phyloP scores from a whole-genome alignment of 1,140 invertebrate genomes.

The Drosophila varians region DNA sequence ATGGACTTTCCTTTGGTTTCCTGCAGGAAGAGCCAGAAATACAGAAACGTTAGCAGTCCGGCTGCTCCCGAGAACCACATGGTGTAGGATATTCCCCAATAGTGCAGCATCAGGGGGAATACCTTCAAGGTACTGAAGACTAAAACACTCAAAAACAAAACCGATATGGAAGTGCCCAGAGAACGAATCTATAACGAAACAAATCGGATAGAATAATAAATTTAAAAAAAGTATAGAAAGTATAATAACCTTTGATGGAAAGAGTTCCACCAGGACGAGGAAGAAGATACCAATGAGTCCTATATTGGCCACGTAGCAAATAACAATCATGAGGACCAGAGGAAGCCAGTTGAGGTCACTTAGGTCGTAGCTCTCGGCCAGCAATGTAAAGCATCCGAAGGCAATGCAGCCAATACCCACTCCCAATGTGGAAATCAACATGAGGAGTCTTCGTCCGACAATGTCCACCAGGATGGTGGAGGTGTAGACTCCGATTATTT shows the following conservation, averaged over 20 bases:
- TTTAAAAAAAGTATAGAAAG: neutral
- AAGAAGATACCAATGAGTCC: conserved; percentile 74
- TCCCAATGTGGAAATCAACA: conserved; percentile 76
- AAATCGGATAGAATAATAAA: neutral
- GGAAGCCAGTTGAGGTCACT: conserved; percentile 69
- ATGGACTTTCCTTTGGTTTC: conserved; percentile 89
- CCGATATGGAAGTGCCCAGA: conserved; percentile 59
- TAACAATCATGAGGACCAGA: conserved; percentile 56
- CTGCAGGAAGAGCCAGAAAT: conserved; percentile 84
- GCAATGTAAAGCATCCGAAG: conserved; percentile 69
- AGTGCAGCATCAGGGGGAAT: conserved; percentile 59
- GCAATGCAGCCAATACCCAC: conserved; percentile 61
- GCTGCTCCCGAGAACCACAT: conserved; percentile 67
- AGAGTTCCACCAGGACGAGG: conserved; percentile 70
- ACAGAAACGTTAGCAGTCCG: conserved; percentile 57
- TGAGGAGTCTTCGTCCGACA: conserved; percentile 69
- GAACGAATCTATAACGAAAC: conserved; percentile 58
- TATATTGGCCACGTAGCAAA: conserved; percentile 65
- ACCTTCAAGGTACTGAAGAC: conserved; percentile 61
- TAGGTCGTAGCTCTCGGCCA: conserved; percentile 34
- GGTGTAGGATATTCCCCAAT: conserved; percentile 50
- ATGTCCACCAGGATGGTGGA: conserved; percentile 77
- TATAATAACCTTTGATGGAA: conserved; percentile 69
- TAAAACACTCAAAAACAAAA: conserved; percentile 55
- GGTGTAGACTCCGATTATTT: conserved; percentile 68